Conservation (phyloP, 2,888 invertebrate genomes). For the Craniophora ligustri region DNA sequence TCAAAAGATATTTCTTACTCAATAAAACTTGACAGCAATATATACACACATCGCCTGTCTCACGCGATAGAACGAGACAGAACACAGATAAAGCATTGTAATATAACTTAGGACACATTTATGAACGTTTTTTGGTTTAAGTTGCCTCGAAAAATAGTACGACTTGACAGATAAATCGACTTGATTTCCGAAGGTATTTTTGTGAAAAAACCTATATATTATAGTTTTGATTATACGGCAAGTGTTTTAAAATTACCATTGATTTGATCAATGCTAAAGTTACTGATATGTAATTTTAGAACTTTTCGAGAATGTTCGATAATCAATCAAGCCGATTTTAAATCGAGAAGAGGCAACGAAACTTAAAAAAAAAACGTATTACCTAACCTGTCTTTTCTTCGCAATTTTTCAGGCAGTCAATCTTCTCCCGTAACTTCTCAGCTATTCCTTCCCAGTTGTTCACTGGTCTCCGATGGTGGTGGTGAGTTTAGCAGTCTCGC, state of each 20-base stretch:
- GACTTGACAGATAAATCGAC: neutral
- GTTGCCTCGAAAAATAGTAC: neutral
- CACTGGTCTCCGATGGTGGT: constrained; percentile 57
- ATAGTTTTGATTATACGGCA: no score
- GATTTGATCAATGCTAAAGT: neutral
- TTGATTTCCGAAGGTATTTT: neutral
- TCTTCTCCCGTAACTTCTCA: neutral
- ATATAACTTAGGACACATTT: neutral
- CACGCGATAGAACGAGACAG: neutral
- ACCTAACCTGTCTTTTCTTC: neutral
- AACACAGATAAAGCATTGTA: neutral
- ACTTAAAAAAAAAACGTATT: neutral
- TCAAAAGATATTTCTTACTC: neutral
- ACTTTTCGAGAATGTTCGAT: neutral
- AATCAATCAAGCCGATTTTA: neutral
- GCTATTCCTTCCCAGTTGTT: neutral
- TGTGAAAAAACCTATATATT: neutral
- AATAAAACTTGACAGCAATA: neutral
- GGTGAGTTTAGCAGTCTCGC: constrained; percentile 81
- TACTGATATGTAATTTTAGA: neutral
- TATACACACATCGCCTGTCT: neutral
- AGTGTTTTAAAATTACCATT: neutral
- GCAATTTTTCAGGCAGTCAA: neutral
- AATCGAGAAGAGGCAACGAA: neutral
- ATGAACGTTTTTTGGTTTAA: neutral